Percentiles rank a stretch among this genome's conserved stretches.
Evolutionary conservation across 2,797 vertebrate species (phyloP).

Genomic region (Halcyon chelicuti): DNA sequence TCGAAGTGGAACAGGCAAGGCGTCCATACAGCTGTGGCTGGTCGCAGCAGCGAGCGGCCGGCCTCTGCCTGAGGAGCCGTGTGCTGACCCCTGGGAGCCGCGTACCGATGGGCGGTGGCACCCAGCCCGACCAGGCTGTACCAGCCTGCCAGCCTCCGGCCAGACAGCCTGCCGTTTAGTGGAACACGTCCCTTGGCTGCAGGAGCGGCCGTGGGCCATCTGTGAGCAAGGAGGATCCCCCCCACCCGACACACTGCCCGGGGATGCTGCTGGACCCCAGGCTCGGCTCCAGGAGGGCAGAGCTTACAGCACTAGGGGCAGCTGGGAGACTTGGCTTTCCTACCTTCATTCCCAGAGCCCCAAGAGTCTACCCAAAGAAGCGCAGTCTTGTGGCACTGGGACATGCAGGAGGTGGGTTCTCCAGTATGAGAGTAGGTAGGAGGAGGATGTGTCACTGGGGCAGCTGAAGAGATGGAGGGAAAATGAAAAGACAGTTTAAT

Average conservation of each 20-base stretch:
- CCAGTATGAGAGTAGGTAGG: not conserved
- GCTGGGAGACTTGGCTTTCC: not conserved
- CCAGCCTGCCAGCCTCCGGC: constrained; percentile 23
- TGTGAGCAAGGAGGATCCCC: not conserved
- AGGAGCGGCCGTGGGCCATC: not conserved
- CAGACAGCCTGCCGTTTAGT: constrained; percentile 14
- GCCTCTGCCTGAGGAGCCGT: not conserved
- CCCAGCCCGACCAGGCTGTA: not conserved
- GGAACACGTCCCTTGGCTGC: not conserved
- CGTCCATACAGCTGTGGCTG: not conserved
- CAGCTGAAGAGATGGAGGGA: not conserved
- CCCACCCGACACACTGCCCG: accelerated
- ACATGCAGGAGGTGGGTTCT: accelerated
- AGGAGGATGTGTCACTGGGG: accelerated
- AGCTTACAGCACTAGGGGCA: not conserved
- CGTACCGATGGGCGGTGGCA: not conserved
- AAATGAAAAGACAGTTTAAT: not conserved
- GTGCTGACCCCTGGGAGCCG: not conserved
- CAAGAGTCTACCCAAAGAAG: not conserved
- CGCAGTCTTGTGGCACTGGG: not conserved
- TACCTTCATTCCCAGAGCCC: not conserved
- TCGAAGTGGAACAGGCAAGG: accelerated
- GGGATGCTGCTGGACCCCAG: not conserved
- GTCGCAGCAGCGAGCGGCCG: not conserved
- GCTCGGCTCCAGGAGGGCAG: not conserved